Percentiles rank a stretch among this genome's conserved stretches.
Evolutionary conservation across 1,140 invertebrate species (phyloP).

Genomic region (Drosophila lini): DNA sequence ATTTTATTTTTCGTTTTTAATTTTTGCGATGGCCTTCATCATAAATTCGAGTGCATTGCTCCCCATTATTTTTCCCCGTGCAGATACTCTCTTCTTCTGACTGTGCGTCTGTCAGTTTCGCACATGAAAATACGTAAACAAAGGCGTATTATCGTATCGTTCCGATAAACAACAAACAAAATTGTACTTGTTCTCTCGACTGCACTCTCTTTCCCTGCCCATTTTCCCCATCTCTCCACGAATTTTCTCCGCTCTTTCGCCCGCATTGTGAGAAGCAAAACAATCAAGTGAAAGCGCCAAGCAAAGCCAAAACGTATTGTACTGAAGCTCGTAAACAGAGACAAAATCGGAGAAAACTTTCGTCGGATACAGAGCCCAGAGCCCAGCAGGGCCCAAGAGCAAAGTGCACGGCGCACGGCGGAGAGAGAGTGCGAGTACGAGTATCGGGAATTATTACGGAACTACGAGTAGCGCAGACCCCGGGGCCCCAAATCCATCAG

Average conservation of each 20-base stretch:
- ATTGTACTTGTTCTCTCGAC: conserved; percentile 48
- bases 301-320: conserved; percentile 60
- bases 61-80: conserved; percentile 4
- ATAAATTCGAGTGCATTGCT: not conserved
- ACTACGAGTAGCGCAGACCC: conserved; percentile 49
- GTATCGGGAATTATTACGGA: conserved; percentile 72
- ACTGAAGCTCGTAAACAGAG: conserved; percentile 37
- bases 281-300: conserved; percentile 79
- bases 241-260: conserved; percentile 59
- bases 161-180: conserved; percentile 77
- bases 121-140: conserved; percentile 77
- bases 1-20: too few species aligned
- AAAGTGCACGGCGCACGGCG: conserved; percentile 77
- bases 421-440: conserved; percentile 34
- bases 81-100: not conserved
- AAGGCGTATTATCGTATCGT: conserved; percentile 65
- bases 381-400: conserved; percentile 59
- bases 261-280: conserved; percentile 65
- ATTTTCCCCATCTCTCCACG: not conserved
- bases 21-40: not conserved
- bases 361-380: conserved; percentile 52
- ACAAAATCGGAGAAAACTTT: conserved; percentile 54
- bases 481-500: conserved; percentile 50
- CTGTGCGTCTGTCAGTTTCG: conserved; percentile 52
- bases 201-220: conserved; percentile 18